Conservation (phyloP, 2,888 invertebrate genomes). For the Chalcosyrphus nemorum region DNA sequence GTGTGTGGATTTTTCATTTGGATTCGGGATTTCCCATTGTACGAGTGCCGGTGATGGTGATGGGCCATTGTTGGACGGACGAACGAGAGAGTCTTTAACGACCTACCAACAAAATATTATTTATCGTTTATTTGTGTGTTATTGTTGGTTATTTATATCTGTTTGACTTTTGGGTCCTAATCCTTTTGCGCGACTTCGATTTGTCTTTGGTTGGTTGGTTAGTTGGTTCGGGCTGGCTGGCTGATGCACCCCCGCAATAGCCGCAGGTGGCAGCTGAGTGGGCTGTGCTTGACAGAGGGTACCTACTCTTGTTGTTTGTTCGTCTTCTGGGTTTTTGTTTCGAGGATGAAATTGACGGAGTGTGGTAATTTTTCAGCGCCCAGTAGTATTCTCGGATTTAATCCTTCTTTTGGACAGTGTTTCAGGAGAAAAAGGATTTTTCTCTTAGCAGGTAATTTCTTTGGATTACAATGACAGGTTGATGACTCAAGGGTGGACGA, state of each 20-base stretch:
- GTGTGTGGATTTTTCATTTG: constrained; percentile 58
- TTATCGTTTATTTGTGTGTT: constrained; percentile 67
- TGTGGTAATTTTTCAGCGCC: constrained; percentile 58
- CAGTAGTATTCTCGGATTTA: constrained; percentile 47
- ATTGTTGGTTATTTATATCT: constrained; percentile 71
- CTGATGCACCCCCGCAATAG: constrained; percentile 70
- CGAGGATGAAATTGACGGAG: constrained; percentile 64
- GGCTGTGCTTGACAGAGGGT: constrained; percentile 41
- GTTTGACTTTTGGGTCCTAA: constrained; percentile 71
- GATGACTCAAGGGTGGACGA: constrained; percentile 49
- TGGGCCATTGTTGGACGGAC: constrained; percentile 61
- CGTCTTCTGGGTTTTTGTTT: background rate
- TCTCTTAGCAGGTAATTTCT: constrained; percentile 72
- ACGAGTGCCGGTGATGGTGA: constrained; percentile 59
- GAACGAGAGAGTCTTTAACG: constrained; percentile 57
- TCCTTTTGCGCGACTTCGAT: constrained; percentile 51
- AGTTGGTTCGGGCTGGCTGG: constrained; percentile 2
- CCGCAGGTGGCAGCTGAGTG: constrained; percentile 65
- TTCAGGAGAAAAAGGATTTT: constrained; percentile 61
- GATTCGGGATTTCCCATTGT: constrained; percentile 65
- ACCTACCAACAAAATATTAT: constrained; percentile 64
- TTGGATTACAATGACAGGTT: constrained; percentile 64
- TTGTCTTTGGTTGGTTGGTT: constrained; percentile 25
- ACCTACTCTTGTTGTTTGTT: constrained; percentile 44
- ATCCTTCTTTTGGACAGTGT: constrained; percentile 59